Evolutionary conservation across 2,113 vertebrate genomes (phyloP).

Genomic region (Poecilia latipinna): DNA sequence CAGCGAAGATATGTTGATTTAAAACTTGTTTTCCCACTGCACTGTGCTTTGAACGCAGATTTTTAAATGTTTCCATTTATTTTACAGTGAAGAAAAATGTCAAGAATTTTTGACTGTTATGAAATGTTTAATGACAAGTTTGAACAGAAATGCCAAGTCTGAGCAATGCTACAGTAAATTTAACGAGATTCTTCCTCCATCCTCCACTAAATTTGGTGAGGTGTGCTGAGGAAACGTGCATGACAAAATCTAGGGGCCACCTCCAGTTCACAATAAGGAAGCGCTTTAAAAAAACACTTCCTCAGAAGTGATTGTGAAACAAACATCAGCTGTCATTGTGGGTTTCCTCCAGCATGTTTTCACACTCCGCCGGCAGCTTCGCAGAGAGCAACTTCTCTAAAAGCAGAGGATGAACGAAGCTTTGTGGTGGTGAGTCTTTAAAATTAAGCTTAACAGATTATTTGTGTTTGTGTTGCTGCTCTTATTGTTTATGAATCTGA

Average conservation of each 20-base stretch:
- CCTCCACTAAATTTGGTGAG: slow-evolving; percentile 25
- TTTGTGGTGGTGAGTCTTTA: slow-evolving; percentile 15
- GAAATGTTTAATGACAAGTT: not conserved
- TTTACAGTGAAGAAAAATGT: too few relatives aligned
- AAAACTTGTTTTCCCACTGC: not conserved
- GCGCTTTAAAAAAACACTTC: slow-evolving; percentile 25
- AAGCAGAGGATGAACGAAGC: slow-evolving; percentile 4
- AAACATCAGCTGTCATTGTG: not conserved
- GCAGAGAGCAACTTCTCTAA: not conserved
- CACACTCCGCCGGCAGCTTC: not conserved
- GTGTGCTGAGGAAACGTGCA: slow-evolving; percentile 12
- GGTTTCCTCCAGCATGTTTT: not conserved
- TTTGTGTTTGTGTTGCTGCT: not conserved
- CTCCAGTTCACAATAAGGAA: slow-evolving; percentile 43
- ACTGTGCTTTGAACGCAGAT: not conserved
- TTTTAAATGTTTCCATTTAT: not conserved
- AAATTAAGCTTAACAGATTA: not conserved
- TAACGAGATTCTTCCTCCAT: slow-evolving; percentile 3
- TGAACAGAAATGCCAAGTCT: not conserved
- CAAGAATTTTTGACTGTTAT: not conserved
- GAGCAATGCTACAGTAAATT: not conserved
- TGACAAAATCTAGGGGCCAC: not conserved
- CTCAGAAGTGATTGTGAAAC: slow-evolving; percentile 49
- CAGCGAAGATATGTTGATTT: not conserved
- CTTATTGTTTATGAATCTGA: not conserved